Conservation (phyloP, 2,888 invertebrate species). For the Dascillus cervinus region DNA sequence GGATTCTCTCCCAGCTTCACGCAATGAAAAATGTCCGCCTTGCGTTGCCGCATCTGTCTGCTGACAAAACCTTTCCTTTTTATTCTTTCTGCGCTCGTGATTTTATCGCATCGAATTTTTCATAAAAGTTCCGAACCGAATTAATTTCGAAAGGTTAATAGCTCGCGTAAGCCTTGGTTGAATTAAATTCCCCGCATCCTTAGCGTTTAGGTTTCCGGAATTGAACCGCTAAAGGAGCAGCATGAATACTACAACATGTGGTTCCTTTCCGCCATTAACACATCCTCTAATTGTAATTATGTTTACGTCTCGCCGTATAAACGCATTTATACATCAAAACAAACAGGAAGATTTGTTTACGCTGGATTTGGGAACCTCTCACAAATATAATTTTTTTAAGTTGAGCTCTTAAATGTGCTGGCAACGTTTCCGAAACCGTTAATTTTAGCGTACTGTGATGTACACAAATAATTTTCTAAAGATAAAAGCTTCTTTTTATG, state of each 20-base stretch:
- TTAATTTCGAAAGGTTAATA: neutral
- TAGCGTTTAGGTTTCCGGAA: constrained; percentile 23
- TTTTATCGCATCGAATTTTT: constrained; percentile 16
- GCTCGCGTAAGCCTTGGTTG: constrained; percentile 8
- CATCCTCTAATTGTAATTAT: constrained; percentile 10
- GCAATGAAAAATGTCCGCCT: constrained; percentile 39
- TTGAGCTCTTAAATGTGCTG: no score
- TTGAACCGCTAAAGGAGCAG: constrained; percentile 18
- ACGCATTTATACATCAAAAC: no score
- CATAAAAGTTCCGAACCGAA: constrained; percentile 3
- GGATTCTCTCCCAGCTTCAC: constrained; percentile 33
- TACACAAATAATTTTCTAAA: no score
- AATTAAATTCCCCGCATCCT: constrained; percentile 28
- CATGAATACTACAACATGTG: constrained; percentile 22
- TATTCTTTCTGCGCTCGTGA: constrained; percentile 16
- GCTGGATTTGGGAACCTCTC: no score
- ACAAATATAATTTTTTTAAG: no score
- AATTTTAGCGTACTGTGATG: no score
- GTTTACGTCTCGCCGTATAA: constrained; percentile 10
- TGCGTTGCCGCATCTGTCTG: constrained; percentile 23
- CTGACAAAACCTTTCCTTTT: constrained; percentile 19
- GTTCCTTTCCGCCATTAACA: constrained; percentile 14
- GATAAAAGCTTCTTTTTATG: no score
- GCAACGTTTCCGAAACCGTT: no score
- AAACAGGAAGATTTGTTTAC: no score